Evolutionary conservation across 35 echinoderm and acorn worm species (phyloP), one percentile per base, ranked within the genome.

Genomic region (Patiria miniata): DNA sequence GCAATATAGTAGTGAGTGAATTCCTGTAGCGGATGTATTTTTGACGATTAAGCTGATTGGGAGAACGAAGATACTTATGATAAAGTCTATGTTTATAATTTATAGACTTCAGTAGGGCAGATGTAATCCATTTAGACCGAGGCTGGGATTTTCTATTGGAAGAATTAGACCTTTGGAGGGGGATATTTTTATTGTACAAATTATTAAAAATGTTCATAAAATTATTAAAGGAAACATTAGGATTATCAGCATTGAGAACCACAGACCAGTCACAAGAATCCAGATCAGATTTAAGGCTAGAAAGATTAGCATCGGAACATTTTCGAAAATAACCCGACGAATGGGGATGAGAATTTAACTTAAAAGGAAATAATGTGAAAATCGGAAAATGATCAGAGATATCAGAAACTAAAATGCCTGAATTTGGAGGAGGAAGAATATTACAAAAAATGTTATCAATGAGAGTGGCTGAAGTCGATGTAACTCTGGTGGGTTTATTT

Each of bases 381-480:
- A n/a, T n/a, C n/a, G n/a, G n/a, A n/a, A n/a, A n/a, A n/a, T n/a
- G n/a, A n/a, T 54, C 18, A n/a, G n/a, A n/a, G n/a, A n/a, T n/a
- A n/a, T n/a, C n/a, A n/a, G n/a, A n/a, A n/a, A n/a, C n/a, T n/a
- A 54, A 54, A 54, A 54, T 54, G 52, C 52, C 52, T 54, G 52
- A 54, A 18, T 18, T 54, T 9, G 18, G 52, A 54, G 52, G 52
- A 54, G 52, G 52, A 18, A n/a, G 52, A 18, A 54, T 54, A 54
- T 54, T 54, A n/a, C n/a, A n/a, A n/a, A n/a, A n/a, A n/a, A n/a
- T n/a, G n/a, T n/a, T n/a, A n/a, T n/a, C n/a, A n/a, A 54, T 54
- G 18, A 54, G 52, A 18, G 52, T 54, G 7, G 52, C 52, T 9
- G 52, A 54, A 18, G 52, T 54, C 7, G 52, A 54, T 18, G 52